Percentiles rank a stretch among this genome's conserved stretches.
phyloP scores from a whole-genome alignment of 1,140 invertebrate species.

The Pteromalus puparum region DNA sequence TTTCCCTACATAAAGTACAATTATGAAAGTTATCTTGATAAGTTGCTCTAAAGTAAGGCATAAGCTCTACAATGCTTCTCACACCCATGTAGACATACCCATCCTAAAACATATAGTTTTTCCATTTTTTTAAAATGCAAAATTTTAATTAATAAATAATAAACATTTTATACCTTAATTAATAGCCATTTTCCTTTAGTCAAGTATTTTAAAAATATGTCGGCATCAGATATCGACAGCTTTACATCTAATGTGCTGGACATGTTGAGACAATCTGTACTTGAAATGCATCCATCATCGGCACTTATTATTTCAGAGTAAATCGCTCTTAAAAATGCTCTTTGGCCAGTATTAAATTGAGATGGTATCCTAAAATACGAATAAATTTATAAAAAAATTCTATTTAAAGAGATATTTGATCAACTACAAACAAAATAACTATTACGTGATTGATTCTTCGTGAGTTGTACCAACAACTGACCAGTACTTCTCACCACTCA shows the following conservation, averaged over 20 bases:
- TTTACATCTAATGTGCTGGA: conserved; percentile 54
- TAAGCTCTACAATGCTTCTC: conserved; percentile 66
- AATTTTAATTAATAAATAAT: neutral
- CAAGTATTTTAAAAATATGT: conserved; percentile 61
- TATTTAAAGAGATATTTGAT: conserved; percentile 20
- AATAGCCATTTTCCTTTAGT: conserved; percentile 61
- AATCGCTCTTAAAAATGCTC: conserved; percentile 59
- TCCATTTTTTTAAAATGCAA: conserved; percentile 19
- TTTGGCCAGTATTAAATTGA: conserved; percentile 58
- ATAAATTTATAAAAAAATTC: neutral
- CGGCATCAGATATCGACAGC: conserved; percentile 58
- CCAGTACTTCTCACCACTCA: conserved; percentile 62
- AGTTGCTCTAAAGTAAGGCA: conserved; percentile 65
- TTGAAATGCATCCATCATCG: conserved; percentile 57
- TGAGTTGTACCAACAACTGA: conserved; percentile 56
- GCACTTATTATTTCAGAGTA: conserved; percentile 64
- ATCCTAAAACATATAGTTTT: conserved; percentile 54
- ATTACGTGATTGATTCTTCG: conserved; percentile 57
- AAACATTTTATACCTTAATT: conserved; percentile 53
- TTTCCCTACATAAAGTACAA: conserved; percentile 65
- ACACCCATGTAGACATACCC: conserved; percentile 66
- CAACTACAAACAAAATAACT: neutral
- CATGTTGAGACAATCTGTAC: conserved; percentile 64
- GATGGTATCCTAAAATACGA: conserved; percentile 55
- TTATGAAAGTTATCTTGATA: conserved; percentile 59